Conservation (phyloP, 2,113 vertebrate genomes). For the Cercopithecus mona region DNA sequence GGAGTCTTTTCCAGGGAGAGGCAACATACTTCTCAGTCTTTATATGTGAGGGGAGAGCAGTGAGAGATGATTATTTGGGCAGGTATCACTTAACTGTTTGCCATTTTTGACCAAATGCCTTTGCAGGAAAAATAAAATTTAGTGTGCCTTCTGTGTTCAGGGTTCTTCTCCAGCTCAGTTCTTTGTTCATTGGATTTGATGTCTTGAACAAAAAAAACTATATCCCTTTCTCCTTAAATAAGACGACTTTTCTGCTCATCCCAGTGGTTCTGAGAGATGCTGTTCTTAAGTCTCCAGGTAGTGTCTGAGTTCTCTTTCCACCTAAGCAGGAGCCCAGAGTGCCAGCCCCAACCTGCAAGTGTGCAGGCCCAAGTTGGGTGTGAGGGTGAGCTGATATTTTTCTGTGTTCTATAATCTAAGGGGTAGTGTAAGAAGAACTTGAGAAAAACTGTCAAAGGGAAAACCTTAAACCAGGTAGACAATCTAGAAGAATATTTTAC, state of each 20-base stretch:
- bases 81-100: background rate
- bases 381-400: background rate
- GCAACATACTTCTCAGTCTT: background rate
- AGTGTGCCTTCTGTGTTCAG: background rate
- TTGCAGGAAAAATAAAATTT: background rate
- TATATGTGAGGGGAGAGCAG: fast-evolving
- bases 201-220: background rate
- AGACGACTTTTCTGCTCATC: background rate
- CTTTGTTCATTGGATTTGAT: background rate
- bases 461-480: background rate
- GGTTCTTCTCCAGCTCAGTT: background rate
- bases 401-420: background rate
- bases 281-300: background rate
- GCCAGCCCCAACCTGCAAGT: background rate
- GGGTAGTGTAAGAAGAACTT: background rate
- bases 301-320: background rate
- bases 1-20: background rate
- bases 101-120: background rate
- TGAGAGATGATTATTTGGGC: background rate
- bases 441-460: background rate
- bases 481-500: background rate
- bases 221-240: background rate
- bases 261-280: background rate
- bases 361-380: background rate
- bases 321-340: background rate